phyloP scores from a whole-genome alignment of 2,888 invertebrate genomes.

The Antheraea assamensis region DNA sequence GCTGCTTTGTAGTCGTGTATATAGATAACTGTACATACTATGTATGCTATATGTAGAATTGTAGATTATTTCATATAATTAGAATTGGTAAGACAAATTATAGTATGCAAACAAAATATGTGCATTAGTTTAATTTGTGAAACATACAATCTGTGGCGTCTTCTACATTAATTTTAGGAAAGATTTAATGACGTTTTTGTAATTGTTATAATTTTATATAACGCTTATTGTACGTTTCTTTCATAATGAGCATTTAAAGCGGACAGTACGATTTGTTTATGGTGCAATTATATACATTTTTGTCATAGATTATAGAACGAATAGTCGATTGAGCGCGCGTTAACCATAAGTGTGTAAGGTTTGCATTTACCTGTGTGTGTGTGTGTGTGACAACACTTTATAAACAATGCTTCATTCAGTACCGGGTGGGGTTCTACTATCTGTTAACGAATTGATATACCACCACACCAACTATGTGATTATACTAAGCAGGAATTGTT shows the following conservation, averaged over 20 bases:
- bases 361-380: not conserved
- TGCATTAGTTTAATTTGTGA: conserved; percentile 35
- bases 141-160: conserved; percentile 13
- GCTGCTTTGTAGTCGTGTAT: conserved; percentile 71
- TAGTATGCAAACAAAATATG: conserved; percentile 53
- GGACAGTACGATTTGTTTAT: not conserved
- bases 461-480: too few relatives aligned
- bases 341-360: not conserved
- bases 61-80: conserved; percentile 73
- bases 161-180: not conserved
- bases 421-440: too few relatives aligned
- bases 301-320: conserved; percentile 3
- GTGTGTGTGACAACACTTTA: not conserved
- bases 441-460: too few relatives aligned
- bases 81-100: conserved; percentile 64
- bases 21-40: conserved; percentile 78
- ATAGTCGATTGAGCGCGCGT: not conserved
- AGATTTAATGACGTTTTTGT: not conserved
- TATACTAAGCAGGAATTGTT: too few relatives aligned
- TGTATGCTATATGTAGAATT: conserved; percentile 76
- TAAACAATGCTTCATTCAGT: too few relatives aligned
- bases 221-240: not conserved
- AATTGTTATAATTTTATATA: not conserved
- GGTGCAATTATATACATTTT: not conserved
- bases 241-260: not conserved